phyloP scores from a whole-genome alignment of 2,797 vertebrate genomes.

The Cyclura pinguis region DNA sequence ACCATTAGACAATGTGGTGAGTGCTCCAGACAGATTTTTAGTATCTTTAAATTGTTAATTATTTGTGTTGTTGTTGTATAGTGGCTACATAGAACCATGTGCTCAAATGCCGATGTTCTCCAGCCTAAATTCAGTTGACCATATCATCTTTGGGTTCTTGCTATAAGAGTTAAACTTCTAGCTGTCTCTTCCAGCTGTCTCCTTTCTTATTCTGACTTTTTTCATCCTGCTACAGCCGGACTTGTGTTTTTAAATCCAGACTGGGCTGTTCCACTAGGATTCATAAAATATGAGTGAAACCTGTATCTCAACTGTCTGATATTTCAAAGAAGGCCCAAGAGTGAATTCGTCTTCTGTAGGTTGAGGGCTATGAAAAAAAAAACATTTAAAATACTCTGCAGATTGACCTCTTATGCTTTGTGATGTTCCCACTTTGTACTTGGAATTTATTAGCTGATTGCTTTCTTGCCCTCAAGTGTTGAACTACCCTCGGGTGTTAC shows the following conservation, averaged over 20 bases:
- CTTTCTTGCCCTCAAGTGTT: slow-evolving; percentile 49
- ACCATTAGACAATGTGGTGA: neutral
- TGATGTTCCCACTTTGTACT: slow-evolving; percentile 59
- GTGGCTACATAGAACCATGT: neutral
- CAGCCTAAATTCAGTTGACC: neutral
- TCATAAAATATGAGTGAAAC: slow-evolving; percentile 41
- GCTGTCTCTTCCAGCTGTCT: neutral
- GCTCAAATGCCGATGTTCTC: neutral
- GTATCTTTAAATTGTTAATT: neutral
- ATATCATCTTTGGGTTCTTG: slow-evolving; percentile 9
- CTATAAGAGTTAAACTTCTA: slow-evolving; percentile 3
- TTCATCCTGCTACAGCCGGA: slow-evolving; percentile 1
- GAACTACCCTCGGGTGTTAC: slow-evolving; percentile 58
- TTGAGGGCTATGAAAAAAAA: slow-evolving; percentile 40
- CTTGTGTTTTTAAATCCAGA: slow-evolving; percentile 31
- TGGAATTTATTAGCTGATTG: slow-evolving; percentile 57
- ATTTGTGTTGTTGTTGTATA: neutral
- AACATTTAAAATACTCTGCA: slow-evolving; percentile 60
- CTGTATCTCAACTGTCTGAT: slow-evolving; percentile 12
- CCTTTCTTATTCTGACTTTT: neutral
- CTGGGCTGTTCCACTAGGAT: slow-evolving; percentile 12
- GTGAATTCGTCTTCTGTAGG: slow-evolving; percentile 17
- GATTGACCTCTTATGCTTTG: slow-evolving; percentile 59
- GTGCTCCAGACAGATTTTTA: neutral
- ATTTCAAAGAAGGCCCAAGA: slow-evolving; percentile 42